phyloP scores from a whole-genome alignment of 2,113 vertebrate species.

The Pagrus major region DNA sequence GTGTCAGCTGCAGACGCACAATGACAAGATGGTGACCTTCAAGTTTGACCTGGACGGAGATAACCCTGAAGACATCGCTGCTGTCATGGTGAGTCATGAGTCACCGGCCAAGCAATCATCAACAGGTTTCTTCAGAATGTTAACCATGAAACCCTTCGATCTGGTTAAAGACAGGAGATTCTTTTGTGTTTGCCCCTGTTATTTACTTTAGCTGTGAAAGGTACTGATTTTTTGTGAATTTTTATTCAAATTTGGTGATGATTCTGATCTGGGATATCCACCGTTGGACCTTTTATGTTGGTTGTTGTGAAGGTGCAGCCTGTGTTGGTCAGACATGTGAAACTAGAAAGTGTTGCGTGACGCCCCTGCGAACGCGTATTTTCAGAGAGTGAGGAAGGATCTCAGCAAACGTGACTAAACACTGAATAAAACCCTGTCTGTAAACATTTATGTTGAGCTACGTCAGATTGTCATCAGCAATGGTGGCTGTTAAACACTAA shows the following conservation, averaged over 20 bases:
- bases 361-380: no score
- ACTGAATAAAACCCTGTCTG: no score
- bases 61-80: slow-evolving; percentile 95
- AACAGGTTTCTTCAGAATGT: not conserved
- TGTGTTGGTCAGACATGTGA: no score
- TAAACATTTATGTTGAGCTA: no score
- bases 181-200: not conserved
- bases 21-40: slow-evolving; percentile 99
- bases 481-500: no score
- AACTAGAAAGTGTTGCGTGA: no score
- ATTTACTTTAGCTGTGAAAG: not conserved
- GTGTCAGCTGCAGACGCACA: slow-evolving; percentile 98
- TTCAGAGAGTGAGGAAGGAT: no score
- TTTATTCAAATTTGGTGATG: not conserved
- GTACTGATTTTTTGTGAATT: not conserved
- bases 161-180: not conserved
- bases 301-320: no score
- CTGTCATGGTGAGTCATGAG: slow-evolving; percentile 90
- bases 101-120: not conserved
- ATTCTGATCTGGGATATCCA: not conserved
- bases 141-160: not conserved
- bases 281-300: no score
- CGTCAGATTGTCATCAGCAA: no score
- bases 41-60: slow-evolving; percentile 98
- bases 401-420: no score